Percentiles rank a stretch among this genome's conserved stretches.
These are phyloP conservation scores for Xylocopa sonorina DNA, from an alignment of 1,140 invertebrate genomes.

Conservation along the genomic window DNA sequence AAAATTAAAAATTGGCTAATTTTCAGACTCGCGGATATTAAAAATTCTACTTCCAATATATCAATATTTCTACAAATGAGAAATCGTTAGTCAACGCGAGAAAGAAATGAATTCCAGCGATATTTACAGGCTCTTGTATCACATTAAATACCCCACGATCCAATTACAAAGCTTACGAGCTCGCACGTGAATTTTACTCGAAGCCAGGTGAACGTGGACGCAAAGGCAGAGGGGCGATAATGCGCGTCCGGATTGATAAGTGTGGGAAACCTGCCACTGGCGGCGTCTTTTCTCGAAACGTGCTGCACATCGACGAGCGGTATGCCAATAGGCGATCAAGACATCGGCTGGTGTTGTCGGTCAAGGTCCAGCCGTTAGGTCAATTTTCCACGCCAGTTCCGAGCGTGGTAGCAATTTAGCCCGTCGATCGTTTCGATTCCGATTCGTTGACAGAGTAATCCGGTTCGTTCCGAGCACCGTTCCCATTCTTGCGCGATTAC, in stretches of 20 bases:
- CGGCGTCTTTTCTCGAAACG: constrained; percentile 33
- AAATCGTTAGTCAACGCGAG: too few species aligned
- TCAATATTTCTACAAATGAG: too few species aligned
- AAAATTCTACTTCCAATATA: too few species aligned
- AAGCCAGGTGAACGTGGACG: constrained; percentile 35
- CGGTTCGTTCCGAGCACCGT: background rate
- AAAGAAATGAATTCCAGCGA: background rate
- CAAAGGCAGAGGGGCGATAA: constrained; percentile 45
- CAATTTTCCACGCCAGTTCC: constrained; percentile 57
- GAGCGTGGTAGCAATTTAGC: constrained; percentile 33
- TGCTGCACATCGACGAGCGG: background rate
- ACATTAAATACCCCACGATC: background rate
- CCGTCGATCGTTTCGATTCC: constrained; percentile 33
- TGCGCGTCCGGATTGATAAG: constrained; percentile 69
- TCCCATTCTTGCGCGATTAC: background rate
- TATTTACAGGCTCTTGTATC: background rate
- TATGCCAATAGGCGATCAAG: background rate
- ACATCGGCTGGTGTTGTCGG: constrained; percentile 55
- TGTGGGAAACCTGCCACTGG: constrained; percentile 69
- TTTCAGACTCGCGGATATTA: too few species aligned
- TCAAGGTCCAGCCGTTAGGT: constrained; percentile 69
- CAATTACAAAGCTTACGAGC: background rate
- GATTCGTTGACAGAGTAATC: background rate
- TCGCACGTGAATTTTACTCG: constrained; percentile 25
- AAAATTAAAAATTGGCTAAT: too few species aligned